Conservation (phyloP, 2,797 vertebrate genomes). For the Manis pentadactyla region DNA sequence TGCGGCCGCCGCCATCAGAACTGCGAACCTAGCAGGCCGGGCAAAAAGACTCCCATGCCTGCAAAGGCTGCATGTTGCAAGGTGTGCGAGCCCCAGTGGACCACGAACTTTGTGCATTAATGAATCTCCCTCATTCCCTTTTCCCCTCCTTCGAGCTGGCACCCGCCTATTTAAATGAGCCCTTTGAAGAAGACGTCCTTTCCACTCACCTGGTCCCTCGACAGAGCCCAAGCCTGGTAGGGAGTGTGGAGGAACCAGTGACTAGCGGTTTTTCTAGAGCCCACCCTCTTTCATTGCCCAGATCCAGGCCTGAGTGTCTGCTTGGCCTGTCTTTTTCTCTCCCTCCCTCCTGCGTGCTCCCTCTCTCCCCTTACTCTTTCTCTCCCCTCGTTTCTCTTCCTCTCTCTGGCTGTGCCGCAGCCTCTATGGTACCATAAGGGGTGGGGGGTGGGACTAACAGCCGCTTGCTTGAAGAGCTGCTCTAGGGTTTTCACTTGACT, state of each 20-base stretch:
- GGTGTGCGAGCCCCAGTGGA: background rate
- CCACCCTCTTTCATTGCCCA: background rate
- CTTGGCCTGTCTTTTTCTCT: no score
- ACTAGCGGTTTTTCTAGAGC: background rate
- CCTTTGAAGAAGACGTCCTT: background rate
- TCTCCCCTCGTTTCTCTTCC: background rate
- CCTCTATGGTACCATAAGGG: background rate
- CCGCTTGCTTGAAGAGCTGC: background rate
- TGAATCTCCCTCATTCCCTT: background rate
- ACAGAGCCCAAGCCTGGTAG: background rate
- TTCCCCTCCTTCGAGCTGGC: background rate
- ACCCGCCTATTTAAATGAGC: background rate
- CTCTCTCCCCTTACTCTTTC: background rate
- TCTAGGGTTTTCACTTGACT: background rate
- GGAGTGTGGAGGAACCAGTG: fast-evolving
- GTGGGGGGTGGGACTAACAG: background rate
- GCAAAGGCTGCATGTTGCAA: no score
- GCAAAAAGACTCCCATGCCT: background rate
- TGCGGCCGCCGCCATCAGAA: background rate
- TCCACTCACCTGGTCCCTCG: background rate
- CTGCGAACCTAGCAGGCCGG: background rate
- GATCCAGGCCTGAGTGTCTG: background rate
- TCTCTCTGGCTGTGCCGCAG: background rate
- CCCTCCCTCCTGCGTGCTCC: background rate
- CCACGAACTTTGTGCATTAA: background rate